phyloP scores from a whole-genome alignment of 2,113 vertebrate species.

The Neolamprologus variostigma region DNA sequence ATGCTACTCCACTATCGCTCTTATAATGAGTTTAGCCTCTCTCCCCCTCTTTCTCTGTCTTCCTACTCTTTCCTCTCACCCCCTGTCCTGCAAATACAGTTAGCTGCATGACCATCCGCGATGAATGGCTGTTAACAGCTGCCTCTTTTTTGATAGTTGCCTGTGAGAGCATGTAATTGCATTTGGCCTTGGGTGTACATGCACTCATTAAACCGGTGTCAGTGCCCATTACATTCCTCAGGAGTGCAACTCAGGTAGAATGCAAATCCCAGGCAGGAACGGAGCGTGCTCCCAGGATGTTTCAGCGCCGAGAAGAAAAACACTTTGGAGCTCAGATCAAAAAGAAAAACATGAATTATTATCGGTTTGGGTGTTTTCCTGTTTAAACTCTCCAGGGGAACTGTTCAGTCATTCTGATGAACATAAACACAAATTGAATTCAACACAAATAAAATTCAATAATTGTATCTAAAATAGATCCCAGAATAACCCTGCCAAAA shows the following conservation, averaged over 20 bases:
- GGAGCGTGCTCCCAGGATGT: neutral
- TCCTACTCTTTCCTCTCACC: constrained; percentile 15
- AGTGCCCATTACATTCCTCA: constrained; percentile 60
- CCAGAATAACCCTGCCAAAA: neutral
- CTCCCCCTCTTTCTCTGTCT: neutral
- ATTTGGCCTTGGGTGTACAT: constrained; percentile 60
- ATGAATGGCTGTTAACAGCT: constrained; percentile 57
- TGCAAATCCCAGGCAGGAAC: constrained; percentile 14
- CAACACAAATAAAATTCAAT: neutral
- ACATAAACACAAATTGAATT: neutral
- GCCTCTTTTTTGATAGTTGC: constrained; percentile 50
- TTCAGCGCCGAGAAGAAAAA: neutral
- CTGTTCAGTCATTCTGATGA: neutral
- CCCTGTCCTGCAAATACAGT: constrained; percentile 49
- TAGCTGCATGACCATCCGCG: constrained; percentile 45
- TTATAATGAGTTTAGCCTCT: constrained; percentile 49
- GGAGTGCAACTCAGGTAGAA: constrained; percentile 47
- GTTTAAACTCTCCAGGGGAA: neutral
- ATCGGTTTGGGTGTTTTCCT: neutral
- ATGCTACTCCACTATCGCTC: constrained; percentile 45
- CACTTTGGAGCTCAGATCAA: neutral
- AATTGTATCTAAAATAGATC: neutral
- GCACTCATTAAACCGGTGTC: constrained; percentile 59
- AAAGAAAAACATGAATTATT: neutral
- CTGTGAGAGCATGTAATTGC: constrained; percentile 64